Evolutionary conservation across 1,140 invertebrate genomes (phyloP).

Genomic region (Nylanderia fulva): DNA sequence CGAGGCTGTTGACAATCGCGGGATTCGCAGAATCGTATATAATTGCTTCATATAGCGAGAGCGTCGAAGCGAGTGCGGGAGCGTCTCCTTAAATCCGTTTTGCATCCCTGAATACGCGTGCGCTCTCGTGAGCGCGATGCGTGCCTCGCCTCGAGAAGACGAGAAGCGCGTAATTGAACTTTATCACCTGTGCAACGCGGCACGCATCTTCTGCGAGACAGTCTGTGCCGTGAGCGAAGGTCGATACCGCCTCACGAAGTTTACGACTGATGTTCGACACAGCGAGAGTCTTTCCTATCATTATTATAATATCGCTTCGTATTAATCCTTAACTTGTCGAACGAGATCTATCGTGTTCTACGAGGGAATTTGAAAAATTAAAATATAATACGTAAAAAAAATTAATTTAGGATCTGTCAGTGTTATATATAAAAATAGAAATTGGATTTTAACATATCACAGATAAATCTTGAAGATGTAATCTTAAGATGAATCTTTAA

Average conservation of each 20-base stretch:
- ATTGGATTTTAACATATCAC: too few relatives aligned
- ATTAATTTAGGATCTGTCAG: background rate
- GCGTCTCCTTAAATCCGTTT: slow-evolving; percentile 69
- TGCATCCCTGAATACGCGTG: slow-evolving; percentile 63
- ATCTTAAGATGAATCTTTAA: background rate
- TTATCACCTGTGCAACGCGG: slow-evolving; percentile 67
- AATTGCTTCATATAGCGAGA: slow-evolving; percentile 78
- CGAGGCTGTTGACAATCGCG: slow-evolving; percentile 76
- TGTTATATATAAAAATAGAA: background rate
- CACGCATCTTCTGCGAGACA: slow-evolving; percentile 19
- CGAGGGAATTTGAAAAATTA: background rate
- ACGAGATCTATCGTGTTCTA: background rate
- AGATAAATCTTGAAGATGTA: too few relatives aligned
- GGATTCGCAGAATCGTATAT: slow-evolving; percentile 79
- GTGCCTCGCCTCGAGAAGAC: slow-evolving; percentile 22
- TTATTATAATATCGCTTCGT: background rate
- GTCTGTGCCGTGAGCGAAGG: slow-evolving; percentile 44
- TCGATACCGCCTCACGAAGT: slow-evolving; percentile 6
- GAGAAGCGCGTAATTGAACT: slow-evolving; percentile 73
- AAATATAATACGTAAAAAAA: too few relatives aligned
- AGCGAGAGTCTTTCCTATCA: slow-evolving; percentile 12
- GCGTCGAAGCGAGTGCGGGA: slow-evolving; percentile 35
- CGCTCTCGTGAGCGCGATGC: background rate
- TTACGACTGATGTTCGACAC: slow-evolving; percentile 28
- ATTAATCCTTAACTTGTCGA: background rate